Evolutionary conservation across 1,140 invertebrate genomes (phyloP), one percentile per base, ranked within the genome.

Genomic region (Philotrypesis tridentata): DNA sequence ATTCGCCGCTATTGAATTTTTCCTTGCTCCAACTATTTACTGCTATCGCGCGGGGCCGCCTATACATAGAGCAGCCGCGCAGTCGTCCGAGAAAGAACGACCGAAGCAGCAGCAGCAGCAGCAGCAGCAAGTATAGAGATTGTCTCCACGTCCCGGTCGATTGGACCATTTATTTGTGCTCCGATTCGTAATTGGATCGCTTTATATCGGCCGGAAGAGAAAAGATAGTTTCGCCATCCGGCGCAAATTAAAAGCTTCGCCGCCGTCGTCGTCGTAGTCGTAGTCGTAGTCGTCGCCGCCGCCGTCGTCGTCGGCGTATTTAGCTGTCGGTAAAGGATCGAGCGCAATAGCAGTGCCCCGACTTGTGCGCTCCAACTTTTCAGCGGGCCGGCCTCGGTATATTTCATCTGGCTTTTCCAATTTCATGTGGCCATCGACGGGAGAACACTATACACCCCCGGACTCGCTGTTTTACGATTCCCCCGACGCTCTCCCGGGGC

Each of bases 121-220:
- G n/a, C n/a, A n/a, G n/a, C 61, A 27, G 1, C 27, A 23, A 29
- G 23, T 65, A 27, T 65, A 27, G 25, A 65, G 27, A 25, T 65
- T 65, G 61, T 65, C 61, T 29, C 86, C 86, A 82, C 85, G 85
- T 85, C 85, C 68, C 61, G 7, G 68, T 67, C 85, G 84, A 88
- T 88, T 85, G 88, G 86, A 81, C 86, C 83, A 88, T 89, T 89
- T 86, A 88, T 89, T 87, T 86, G 87, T 86, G 87, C 86, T 86
- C 80, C 79, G 84, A 85, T 86, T 86, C 86, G 87, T 89, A 89
- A 89, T 89, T 89, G 87, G 86, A 89, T 87, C 88, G 88, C 83
- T 89, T 87, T 89, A 87, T 88, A 88, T 84, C 76, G 79, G 79
- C 31, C 21, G 33, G 37, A 68, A 12, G 48, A 71, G 83, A 83